These are phyloP conservation scores for Lasioglossum figueresi DNA, from an alignment of 2,888 invertebrate genomes.

Conservation along the genomic window DNA sequence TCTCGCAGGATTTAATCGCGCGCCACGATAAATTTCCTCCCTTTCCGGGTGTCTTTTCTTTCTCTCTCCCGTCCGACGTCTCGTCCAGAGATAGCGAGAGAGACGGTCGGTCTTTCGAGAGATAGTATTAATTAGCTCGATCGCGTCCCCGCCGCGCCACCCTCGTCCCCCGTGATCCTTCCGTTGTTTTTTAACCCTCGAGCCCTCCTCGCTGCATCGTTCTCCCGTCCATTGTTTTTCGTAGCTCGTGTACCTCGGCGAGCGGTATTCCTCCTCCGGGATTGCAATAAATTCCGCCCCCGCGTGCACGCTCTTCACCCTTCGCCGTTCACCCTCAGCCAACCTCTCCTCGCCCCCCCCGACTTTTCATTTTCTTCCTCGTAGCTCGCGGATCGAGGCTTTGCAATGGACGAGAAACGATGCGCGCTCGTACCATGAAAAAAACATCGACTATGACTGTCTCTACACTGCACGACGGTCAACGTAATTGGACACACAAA, in stretches of 20 bases:
- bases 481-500: slow-evolving; percentile 79
- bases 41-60: slow-evolving; percentile 22
- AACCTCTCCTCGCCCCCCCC: neutral
- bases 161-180: neutral
- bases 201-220: slow-evolving; percentile 16
- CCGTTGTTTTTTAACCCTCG: slow-evolving; percentile 32
- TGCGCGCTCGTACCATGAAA: neutral
- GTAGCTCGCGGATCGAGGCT: slow-evolving; percentile 48
- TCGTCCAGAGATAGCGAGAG: neutral
- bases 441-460: slow-evolving; percentile 4
- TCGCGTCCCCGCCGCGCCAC: slow-evolving; percentile 36
- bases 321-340: neutral
- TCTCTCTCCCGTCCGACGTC: neutral
- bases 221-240: slow-evolving; percentile 28
- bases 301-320: neutral
- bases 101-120: slow-evolving; percentile 40
- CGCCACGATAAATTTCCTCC: slow-evolving; percentile 62
- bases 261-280: slow-evolving; percentile 28
- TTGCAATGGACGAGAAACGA: slow-evolving; percentile 28
- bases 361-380: slow-evolving; percentile 48
- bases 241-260: neutral
- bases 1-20: slow-evolving; percentile 61
- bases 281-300: slow-evolving; percentile 58
- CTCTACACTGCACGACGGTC: slow-evolving; percentile 63
- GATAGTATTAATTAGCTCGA: slow-evolving; percentile 70